Evolutionary conservation across 2,888 invertebrate species (phyloP), one percentile per base, ranked within the genome.

Genomic region (Drosophila cognata): DNA sequence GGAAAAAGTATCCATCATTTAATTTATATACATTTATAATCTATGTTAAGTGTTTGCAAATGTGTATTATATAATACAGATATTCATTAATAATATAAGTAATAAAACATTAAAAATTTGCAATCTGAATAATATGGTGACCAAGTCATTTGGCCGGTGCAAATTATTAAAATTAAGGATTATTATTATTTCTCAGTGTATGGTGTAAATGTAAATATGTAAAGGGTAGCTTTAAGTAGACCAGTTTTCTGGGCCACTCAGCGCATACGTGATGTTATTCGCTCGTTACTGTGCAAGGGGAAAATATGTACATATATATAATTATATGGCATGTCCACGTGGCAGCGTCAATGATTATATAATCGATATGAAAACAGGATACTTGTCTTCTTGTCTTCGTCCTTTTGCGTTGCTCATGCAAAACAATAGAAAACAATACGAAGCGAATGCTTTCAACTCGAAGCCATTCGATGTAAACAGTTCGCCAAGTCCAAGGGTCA

Each of bases 311-410:
- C 36, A 18, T 67, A 25, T 55, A 18, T 67, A 46, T 63, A 84
- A 84, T 78, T 81, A 83, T 62, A 62, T 66, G 57, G 62, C 71
- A 69, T 64, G 66, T 75, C 80, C 70, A 75, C 70, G 84, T 77
- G 73, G 63, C 89, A 66, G 50, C 65, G 62, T 50, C 66, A 57
- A 78, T 85, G 75, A 84, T 88, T 88, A 89, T 62, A 75, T 88
- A 84, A 89, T 89, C 84, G 70, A 84, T 89, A 87, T 50, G 31
- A 62, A 46, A 64, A 66, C 55, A 41, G 58, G 41, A 56, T 61
- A 67, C 59, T 41, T 50, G 28, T 25, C 43, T 25, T 16, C 46
- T 46, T 16, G 25, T 4, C 25, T 16, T 16, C 16, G 16, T 46
- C n/a, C 36, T 6, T 43, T 59, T 6, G 10, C 46, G 31, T 6